phyloP scores from a whole-genome alignment of 2,888 invertebrate genomes.

The Gonocerus acuteangulatus region DNA sequence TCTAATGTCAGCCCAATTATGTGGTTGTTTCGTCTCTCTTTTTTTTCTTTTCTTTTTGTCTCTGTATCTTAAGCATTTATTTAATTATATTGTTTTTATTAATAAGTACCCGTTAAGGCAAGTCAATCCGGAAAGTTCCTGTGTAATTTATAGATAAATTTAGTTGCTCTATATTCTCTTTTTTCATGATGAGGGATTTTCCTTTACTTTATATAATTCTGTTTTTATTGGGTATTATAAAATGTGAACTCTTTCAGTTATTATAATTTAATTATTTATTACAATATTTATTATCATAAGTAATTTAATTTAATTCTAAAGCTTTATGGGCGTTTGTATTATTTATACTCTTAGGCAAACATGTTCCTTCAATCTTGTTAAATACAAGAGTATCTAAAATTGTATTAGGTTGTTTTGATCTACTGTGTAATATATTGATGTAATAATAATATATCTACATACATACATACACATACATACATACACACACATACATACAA shows the following conservation, averaged over 20 bases:
- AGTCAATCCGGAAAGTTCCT: constrained; percentile 18
- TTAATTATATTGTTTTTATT: neutral
- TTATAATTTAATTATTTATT: too few relatives aligned
- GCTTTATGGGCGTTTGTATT: constrained; percentile 11
- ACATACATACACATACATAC: neutral
- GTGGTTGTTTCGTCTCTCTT: neutral
- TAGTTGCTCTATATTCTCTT: too few relatives aligned
- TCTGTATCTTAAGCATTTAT: neutral
- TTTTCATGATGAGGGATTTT: too few relatives aligned
- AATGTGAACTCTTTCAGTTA: too few relatives aligned
- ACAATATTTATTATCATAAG: neutral
- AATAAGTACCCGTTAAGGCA: neutral
- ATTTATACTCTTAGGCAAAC: constrained; percentile 16
- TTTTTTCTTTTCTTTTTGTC: neutral
- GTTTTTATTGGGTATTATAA: too few relatives aligned
- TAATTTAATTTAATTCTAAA: constrained; percentile 7
- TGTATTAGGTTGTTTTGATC: constrained; percentile 3
- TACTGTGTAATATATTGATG: neutral
- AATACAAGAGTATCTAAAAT: constrained; percentile 1
- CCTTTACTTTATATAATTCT: too few relatives aligned
- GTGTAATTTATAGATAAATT: too few relatives aligned
- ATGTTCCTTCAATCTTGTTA: constrained; percentile 19
- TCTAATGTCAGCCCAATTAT: too few relatives aligned
- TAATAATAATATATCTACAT: neutral
- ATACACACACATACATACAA: too few relatives aligned